Evolutionary conservation across 2,888 invertebrate species (phyloP), one percentile per base, ranked within the genome.

Genomic region (Agonopterix subpropinquella): DNA sequence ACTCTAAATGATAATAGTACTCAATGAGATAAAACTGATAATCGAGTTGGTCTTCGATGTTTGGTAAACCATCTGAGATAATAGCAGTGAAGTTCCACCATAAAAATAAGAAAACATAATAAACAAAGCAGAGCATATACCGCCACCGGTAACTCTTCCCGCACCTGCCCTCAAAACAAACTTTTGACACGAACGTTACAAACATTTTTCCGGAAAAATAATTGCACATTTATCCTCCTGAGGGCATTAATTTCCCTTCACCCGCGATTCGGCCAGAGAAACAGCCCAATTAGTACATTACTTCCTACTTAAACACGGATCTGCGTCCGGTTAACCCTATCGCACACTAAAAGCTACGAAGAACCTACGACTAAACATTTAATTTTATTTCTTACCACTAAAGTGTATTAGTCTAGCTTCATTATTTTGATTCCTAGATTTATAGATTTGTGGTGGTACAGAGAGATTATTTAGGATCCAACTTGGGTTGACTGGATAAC

Each of bases 201-300:
- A 75, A 68, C 62, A 69, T 75, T 77, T 78, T 80, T 80, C 65
- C 58, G 55, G 70, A 71, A 78, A 80, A 86, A 87, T 82, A 82
- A 85, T 80, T 77, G 74, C 74, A 65, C 65, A 60, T 77, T 86
- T 80, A 85, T 80, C 76, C 80, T 75, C 78, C 67, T 57, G 71
- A 58, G 74, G 72, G 78, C 77, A 83, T 81, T 84, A 77, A 80
- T 83, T 81, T 78, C 75, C 81, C 79, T 77, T 81, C 80, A 76
- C 67, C 73, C 73, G 62, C 73, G 65, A 80, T 80, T 73, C 70
- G 56, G 62, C 59, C 61, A 66, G 67, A 68, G 63, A 77, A 83
- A 81, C 77, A 77, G 62, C 61, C 74, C 78, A 84, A 83, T 81
- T 84, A 80, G 76, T 76, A 72, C 75, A 79, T 81, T 78, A 75